Evolutionary conservation across 2,888 invertebrate genomes (phyloP).

Genomic region (Heteropelma amictum): DNA sequence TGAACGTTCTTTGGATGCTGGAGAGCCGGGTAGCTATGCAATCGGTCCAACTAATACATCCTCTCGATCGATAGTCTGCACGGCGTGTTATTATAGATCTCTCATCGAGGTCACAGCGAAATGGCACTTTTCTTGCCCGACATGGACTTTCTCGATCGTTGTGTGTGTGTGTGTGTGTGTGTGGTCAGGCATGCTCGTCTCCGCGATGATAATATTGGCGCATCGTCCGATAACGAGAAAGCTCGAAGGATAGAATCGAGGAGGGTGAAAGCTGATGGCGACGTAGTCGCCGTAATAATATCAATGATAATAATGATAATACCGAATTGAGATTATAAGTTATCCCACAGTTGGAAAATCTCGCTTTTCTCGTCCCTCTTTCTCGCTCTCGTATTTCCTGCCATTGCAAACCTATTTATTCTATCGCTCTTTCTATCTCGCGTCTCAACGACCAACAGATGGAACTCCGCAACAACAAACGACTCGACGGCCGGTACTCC

Average conservation of each 20-base stretch:
- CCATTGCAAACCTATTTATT: constrained; percentile 14
- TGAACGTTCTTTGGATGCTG: background rate
- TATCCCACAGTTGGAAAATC: constrained; percentile 35
- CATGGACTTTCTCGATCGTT: constrained; percentile 22
- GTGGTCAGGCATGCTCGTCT: constrained; percentile 30
- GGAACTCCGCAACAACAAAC: constrained; percentile 56
- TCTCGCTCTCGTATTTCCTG: constrained; percentile 21
- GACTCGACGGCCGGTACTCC: constrained; percentile 47
- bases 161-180: too few relatives aligned
- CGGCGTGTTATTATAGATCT: constrained; percentile 31
- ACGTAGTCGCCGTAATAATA: constrained; percentile 45
- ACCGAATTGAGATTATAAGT: constrained; percentile 48
- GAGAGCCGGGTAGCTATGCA: constrained; percentile 9
- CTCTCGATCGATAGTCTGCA: constrained; percentile 26
- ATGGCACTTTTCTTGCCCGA: constrained; percentile 17
- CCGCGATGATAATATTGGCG: constrained; percentile 39
- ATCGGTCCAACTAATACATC: constrained; percentile 21
- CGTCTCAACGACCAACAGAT: constrained; percentile 47
- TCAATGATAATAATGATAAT: constrained; percentile 54
- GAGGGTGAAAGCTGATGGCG: constrained; percentile 8
- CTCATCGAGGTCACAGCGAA: constrained; percentile 7
- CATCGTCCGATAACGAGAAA: constrained; percentile 45
- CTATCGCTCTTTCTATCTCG: constrained; percentile 36
- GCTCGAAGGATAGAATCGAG: constrained; percentile 13
- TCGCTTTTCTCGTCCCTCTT: constrained; percentile 9